Conservation (phyloP, 2,113 vertebrate genomes). For the Syngnathus scovelli region DNA sequence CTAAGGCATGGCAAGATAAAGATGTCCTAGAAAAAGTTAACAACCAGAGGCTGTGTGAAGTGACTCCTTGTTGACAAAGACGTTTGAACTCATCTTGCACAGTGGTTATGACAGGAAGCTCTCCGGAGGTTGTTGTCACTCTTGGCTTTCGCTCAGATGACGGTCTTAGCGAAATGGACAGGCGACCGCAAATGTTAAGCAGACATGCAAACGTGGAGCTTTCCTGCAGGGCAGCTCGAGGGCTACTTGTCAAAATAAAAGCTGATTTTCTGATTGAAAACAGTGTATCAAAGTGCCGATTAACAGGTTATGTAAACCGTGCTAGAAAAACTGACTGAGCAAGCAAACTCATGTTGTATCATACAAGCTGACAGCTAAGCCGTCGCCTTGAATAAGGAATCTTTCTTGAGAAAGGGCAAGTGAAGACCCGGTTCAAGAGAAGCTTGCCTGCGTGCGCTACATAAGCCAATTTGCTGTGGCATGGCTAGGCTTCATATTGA, state of each 20-base stretch:
- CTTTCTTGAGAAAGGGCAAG: slow-evolving; percentile 54
- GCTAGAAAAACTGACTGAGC: slow-evolving; percentile 16
- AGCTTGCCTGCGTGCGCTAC: slow-evolving; percentile 52
- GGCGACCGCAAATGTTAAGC: slow-evolving; percentile 32
- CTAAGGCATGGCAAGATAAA: slow-evolving; percentile 9
- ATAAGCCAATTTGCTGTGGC: slow-evolving; percentile 71
- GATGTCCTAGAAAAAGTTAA: slow-evolving; percentile 21
- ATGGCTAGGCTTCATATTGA: slow-evolving; percentile 59
- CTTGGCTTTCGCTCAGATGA: slow-evolving; percentile 45
- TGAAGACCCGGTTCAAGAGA: slow-evolving; percentile 56
- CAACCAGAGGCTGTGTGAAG: slow-evolving; percentile 30
- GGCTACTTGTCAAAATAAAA: neutral
- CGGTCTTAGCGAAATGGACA: slow-evolving; percentile 44
- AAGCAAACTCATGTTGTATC: slow-evolving; percentile 34
- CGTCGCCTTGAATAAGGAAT: slow-evolving; percentile 47
- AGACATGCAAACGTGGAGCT: slow-evolving; percentile 23
- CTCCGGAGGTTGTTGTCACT: slow-evolving; percentile 56
- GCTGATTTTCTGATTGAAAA: neutral
- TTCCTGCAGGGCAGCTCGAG: slow-evolving; percentile 7
- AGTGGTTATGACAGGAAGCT: slow-evolving; percentile 35
- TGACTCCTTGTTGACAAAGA: slow-evolving; percentile 39
- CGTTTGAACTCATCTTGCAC: slow-evolving; percentile 38
- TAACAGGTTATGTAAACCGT: neutral
- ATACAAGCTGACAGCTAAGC: slow-evolving; percentile 49
- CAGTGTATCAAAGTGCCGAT: neutral